Conservation (phyloP, 2,888 invertebrate genomes). For the Diarsia rubi region DNA sequence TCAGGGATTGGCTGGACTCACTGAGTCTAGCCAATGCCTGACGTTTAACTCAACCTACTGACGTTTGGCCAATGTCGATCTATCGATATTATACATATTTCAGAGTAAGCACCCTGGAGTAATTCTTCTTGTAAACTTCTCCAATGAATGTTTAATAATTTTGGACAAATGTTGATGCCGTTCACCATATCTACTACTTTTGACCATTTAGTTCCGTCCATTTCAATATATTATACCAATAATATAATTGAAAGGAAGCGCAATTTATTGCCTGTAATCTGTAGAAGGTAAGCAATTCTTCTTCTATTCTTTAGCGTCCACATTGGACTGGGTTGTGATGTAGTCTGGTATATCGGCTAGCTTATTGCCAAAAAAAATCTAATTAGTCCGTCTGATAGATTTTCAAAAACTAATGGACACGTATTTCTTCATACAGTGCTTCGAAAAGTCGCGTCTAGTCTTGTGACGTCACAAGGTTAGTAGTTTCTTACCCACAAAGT, state of each 20-base stretch:
- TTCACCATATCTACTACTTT: neutral
- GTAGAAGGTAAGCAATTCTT: neutral
- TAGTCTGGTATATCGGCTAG: neutral
- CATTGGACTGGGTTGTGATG: neutral
- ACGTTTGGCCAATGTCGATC: too few species aligned
- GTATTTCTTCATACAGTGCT: too few species aligned
- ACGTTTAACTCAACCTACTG: too few species aligned
- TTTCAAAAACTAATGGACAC: too few species aligned
- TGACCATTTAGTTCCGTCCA: neutral
- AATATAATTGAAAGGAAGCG: neutral
- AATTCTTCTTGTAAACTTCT: neutral
- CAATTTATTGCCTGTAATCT: neutral
- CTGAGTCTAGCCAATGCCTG: too few species aligned
- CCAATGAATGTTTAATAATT: neutral
- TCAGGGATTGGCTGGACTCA: too few species aligned
- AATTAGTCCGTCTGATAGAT: too few species aligned
- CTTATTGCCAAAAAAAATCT: neutral
- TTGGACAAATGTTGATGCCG: neutral
- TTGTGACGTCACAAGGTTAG: too few species aligned
- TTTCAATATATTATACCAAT: neutral
- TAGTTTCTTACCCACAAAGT: too few species aligned
- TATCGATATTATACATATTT: too few species aligned
- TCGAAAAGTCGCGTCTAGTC: too few species aligned
- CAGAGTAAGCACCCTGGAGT: too few species aligned
- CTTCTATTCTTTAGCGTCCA: neutral